Evolutionary conservation across 1,140 invertebrate genomes (phyloP).

Genomic region (Protaetia brevitarsis): DNA sequence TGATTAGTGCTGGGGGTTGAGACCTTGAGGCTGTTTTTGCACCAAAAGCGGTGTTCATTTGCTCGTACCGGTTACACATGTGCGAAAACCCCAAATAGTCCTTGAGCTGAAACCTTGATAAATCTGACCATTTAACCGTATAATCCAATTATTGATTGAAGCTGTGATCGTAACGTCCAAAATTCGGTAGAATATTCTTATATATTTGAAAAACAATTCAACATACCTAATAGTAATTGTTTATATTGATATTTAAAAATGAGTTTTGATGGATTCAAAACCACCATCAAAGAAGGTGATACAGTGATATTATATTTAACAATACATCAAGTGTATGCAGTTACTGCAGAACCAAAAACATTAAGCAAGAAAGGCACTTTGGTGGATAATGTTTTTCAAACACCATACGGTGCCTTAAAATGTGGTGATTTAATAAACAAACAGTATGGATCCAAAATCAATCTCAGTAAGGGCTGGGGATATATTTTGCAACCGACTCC

Average conservation of each 20-base stretch:
- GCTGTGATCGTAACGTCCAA: neutral
- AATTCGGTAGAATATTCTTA: no score
- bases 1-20: no score
- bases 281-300: conserved; percentile 83
- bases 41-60: no score
- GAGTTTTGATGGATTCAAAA: conserved; percentile 84
- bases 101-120: no score
- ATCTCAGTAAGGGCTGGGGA: conserved; percentile 74
- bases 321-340: conserved; percentile 76
- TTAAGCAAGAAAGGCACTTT: conserved; percentile 72
- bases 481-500: conserved; percentile 91
- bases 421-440: conserved; percentile 83
- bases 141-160: no score
- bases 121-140: no score
- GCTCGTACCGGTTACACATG: no score
- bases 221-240: neutral
- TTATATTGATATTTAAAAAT: conserved; percentile 50
- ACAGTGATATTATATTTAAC: conserved; percentile 88
- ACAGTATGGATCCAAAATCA: conserved; percentile 67
- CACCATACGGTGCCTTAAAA: conserved; percentile 88
- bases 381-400: conserved; percentile 88
- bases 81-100: no score
- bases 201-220: no score
- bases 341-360: conserved; percentile 71
- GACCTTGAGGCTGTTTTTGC: no score